Evolutionary conservation across 2,888 invertebrate species (phyloP), one percentile per base, ranked within the genome.

Genomic region (Caenorhabditis wallacei): DNA sequence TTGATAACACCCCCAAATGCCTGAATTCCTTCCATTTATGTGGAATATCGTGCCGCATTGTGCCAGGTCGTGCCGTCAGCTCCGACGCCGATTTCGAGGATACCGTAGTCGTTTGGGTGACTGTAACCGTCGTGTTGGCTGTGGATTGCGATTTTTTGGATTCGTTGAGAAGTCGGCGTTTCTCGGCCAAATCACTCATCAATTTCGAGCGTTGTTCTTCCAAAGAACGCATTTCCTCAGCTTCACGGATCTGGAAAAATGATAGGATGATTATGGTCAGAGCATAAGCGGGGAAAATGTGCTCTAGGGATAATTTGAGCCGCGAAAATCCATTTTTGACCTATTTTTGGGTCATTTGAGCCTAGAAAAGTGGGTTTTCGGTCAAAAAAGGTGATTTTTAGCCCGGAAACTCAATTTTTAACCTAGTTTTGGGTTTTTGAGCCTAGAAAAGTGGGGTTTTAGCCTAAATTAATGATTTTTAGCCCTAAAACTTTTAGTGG

Each of bases 1-100:
- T 70, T n/a, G 81, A 81, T 59, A 85, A 75, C 10, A 86, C 69
- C 4, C 82, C 57, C 5, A 84, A 24, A 48, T 85, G 72, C 1
- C 86, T 76, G 20, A 82, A 70, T n/a, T 85, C 82, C 18, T 86
- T 86, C 86, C 86, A 86, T 66, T 84, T 85, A 46, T 86, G 86
- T 16, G 86, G 85, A 59, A 86, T 86, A 30, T 86, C 86, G 40
- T 86, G 86, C 8, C 84, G 63, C 86, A 86, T 86, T 11, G 78
- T 84, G 4, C 74, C 86, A 0, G 18, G 70, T 1, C 57, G 26
- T 1, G 40, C 10, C 10, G 40, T 2, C 10, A 80, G 48, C 11
- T 80, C 56, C 4, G 69, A 69, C 1, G 69, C 74, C 24, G 74
- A 75, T 74, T 80, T 66, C 26, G 64, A 63, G 61, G 64, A 18